Percentiles rank a stretch among this genome's conserved stretches.
Conservation (phyloP, 2,797 vertebrate species). For the Euphonia xanthogaster region DNA sequence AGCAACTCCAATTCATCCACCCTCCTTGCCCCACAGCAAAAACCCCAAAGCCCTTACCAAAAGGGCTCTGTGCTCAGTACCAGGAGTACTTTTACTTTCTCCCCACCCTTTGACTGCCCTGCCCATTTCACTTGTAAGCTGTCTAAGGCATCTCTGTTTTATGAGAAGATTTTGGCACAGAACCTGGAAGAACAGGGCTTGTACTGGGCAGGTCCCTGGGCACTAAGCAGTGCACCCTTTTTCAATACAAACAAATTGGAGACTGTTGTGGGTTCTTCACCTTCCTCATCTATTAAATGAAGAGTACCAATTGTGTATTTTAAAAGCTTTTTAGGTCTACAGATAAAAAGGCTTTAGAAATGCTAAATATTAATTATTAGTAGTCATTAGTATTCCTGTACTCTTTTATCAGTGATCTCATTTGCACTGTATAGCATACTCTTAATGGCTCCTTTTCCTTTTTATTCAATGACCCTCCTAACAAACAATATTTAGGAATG, state of each 20-base stretch:
- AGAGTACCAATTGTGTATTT: not conserved
- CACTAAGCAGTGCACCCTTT: not conserved
- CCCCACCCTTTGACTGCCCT: not conserved
- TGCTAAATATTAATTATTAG: conserved; percentile 52
- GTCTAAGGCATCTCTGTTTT: not conserved
- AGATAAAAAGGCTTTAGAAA: conserved; percentile 55
- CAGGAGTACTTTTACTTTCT: not conserved
- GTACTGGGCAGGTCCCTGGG: not conserved
- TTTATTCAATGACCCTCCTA: not conserved
- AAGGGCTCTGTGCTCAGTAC: not conserved
- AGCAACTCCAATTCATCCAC: not conserved
- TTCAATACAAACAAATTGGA: not conserved
- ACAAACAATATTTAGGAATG: not conserved
- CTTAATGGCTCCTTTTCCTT: not conserved
- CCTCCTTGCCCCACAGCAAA: not conserved
- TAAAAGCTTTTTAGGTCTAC: not conserved
- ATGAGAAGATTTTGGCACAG: not conserved
- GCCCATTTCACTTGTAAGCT: not conserved
- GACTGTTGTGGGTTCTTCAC: not conserved
- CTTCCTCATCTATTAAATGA: not conserved
- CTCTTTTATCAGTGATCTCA: conserved; percentile 3
- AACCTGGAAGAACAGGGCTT: not conserved
- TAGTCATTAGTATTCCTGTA: conserved; percentile 27
- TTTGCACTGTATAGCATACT: not conserved
- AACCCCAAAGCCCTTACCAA: not conserved